Evolutionary conservation across 2,888 invertebrate species (phyloP), one percentile per base, ranked within the genome.

Genomic region (Sylvicola cinctus): DNA sequence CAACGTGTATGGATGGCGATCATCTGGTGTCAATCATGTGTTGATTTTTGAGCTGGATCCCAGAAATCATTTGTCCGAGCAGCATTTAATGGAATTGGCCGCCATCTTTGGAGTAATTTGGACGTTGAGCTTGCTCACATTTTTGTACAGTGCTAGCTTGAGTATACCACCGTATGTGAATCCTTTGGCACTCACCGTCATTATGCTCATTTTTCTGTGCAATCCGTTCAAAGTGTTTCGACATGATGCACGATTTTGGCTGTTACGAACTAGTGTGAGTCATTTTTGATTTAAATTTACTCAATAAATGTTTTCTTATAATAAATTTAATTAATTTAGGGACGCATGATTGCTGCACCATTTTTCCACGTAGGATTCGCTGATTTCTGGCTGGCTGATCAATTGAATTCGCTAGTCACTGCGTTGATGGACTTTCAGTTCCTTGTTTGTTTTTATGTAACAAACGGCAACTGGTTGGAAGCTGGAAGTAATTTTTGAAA

Each of bases 381-480:
- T 16, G 95, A 96, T 62, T 96, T 96, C 68, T 96, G 95, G 95
- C 72, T 96, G 54, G 95, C 91, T 4, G 95, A 96, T 64, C 96
- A 96, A 56, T 65, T 95, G 49, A 96, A 93, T 58, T 93, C 93
- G 35, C 66, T 98, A 42, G 79, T 26, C 2, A 20, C 30, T 3
- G 81, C 88, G 3, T 71, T 98, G 42, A 62, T 91, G 11, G 98
- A 98, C 58, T 77, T 95, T 50, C 91, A 96, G 49, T 98, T 84
- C 56, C 69, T 95, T 41, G 56, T 84, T 17, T 93, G 95, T 47
- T 93, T 91, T 59, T 99, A 95, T 51, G 64, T 75, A 3, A 75
- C 74, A 1, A 80, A 79, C 43, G 70, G 70, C 4, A 69, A 76
- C 49, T 81, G 78, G 79, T 62, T 67, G 31, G 60, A 66, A 40